Evolutionary conservation across 2,888 invertebrate genomes (phyloP), one percentile per base, ranked within the genome.

Genomic region (Limnephilus rhombicus): DNA sequence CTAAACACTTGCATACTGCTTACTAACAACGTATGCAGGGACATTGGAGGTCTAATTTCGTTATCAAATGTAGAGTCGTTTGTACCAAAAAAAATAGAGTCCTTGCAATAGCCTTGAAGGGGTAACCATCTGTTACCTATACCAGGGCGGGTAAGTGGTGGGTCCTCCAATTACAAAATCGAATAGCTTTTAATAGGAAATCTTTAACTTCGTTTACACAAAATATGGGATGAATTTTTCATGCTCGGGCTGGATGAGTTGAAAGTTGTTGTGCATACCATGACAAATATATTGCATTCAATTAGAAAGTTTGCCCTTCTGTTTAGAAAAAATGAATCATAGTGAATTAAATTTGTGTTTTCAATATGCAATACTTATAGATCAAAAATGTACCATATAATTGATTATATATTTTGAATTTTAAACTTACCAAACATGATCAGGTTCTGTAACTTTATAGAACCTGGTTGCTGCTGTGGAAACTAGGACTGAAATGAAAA

Each of bases 361-460:
- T n/a, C 24, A 68, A 68, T n/a, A n/a, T 68, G 18, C 24, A 68
- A n/a, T 9, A 45, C 45, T 45, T 45, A n/a, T n/a, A 68, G 24
- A 68, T 2, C 34, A 83, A 24, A 24, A 3, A 83, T 34, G 24
- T 45, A n/a, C 45, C 12, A 2, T 24, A 85, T 24, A 24, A 5
- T 85, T 15, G 85, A 37, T 15, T 85, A n/a, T 11, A 68, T 68
- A n/a, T 24, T 68, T n/a, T 2, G 68, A 68, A 68, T 9, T 68
- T 68, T 68, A 53, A 68, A 95, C 97, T 96, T 97, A 99, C 99
- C 99, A 99, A 45, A 99, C 98, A 97, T 99, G 99, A 95, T 98
- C 98, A 3, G 99, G 99, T 94, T 98, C 98, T 37, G 98, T 96
- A 82, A 99, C 98, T 97, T 98, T 98, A 94, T 99, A 98, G 95